Percentiles rank a stretch among this genome's conserved stretches.
Evolutionary conservation across 2,888 invertebrate genomes (phyloP).

Genomic region (Leptinotarsa juncta): DNA sequence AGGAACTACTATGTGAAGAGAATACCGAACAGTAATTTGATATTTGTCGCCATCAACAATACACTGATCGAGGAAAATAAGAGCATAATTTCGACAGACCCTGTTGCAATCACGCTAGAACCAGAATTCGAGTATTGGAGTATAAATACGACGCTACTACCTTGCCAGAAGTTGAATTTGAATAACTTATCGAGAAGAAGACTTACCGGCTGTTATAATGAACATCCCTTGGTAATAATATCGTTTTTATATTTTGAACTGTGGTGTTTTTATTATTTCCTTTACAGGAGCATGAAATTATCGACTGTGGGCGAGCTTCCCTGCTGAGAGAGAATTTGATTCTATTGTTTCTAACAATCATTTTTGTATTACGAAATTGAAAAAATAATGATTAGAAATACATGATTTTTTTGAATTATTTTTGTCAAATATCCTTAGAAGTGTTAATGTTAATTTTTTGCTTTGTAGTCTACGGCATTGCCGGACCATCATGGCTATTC

Average conservation of each 20-base stretch:
- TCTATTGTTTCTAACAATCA: neutral
- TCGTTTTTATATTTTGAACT: slow-evolving; percentile 12
- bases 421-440: too few relatives aligned
- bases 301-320: slow-evolving; percentile 40
- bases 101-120: slow-evolving; percentile 59
- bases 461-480: too few relatives aligned
- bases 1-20: slow-evolving; percentile 78
- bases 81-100: slow-evolving; percentile 67
- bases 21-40: slow-evolving; percentile 81
- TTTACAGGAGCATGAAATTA: slow-evolving; percentile 65
- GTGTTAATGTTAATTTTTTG: too few relatives aligned
- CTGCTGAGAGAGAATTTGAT: neutral
- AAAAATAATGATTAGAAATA: neutral
- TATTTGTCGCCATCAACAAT: slow-evolving; percentile 79
- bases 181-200: slow-evolving; percentile 76
- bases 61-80: slow-evolving; percentile 34
- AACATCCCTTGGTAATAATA: slow-evolving; percentile 74
- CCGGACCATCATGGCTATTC: too few relatives aligned
- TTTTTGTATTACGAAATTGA: slow-evolving; percentile 3
- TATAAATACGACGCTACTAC: slow-evolving; percentile 68
- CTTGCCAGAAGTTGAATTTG: slow-evolving; percentile 82
- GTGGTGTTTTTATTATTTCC: slow-evolving; percentile 25
- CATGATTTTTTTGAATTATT: too few relatives aligned
- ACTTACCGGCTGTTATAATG: slow-evolving; percentile 81
- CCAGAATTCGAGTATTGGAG: slow-evolving; percentile 62